These are phyloP conservation scores for Aramus guarauna DNA, from an alignment of 2,113 vertebrate species.

Conservation along the genomic window DNA sequence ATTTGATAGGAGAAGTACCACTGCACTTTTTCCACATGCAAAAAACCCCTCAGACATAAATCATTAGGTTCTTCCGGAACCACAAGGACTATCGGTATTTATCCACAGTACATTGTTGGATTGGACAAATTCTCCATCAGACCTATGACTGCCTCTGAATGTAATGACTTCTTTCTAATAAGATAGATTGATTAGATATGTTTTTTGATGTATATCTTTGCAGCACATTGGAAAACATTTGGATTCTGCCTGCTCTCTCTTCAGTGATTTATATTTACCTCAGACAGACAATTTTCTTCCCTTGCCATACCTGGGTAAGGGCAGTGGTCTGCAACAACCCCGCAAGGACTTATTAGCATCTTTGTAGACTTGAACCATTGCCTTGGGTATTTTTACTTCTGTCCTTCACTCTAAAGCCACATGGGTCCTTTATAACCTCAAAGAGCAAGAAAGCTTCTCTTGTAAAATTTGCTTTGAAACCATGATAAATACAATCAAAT, in stretches of 20 bases:
- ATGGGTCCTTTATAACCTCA: background rate
- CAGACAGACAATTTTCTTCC: background rate
- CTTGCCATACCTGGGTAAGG: background rate
- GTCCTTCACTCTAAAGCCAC: background rate
- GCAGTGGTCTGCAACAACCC: background rate
- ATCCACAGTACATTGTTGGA: background rate
- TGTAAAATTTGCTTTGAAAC: background rate
- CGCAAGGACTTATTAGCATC: background rate
- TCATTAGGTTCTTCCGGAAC: background rate
- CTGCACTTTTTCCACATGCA: background rate
- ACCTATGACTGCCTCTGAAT: background rate
- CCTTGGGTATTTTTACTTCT: background rate
- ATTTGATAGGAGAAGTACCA: background rate
- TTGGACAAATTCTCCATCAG: background rate
- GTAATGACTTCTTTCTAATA: background rate
- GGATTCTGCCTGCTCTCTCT: background rate
- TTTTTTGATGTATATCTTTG: background rate
- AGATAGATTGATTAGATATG: background rate
- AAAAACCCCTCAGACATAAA: background rate
- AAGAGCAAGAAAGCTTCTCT: background rate
- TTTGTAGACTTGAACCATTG: background rate
- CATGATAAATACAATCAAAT: background rate
- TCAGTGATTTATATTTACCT: background rate
- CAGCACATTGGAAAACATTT: background rate
- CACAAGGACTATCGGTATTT: background rate